These are phyloP conservation scores for Gopherus evgoodei DNA, from an alignment of 2,113 vertebrate species.

Conservation along the genomic window DNA sequence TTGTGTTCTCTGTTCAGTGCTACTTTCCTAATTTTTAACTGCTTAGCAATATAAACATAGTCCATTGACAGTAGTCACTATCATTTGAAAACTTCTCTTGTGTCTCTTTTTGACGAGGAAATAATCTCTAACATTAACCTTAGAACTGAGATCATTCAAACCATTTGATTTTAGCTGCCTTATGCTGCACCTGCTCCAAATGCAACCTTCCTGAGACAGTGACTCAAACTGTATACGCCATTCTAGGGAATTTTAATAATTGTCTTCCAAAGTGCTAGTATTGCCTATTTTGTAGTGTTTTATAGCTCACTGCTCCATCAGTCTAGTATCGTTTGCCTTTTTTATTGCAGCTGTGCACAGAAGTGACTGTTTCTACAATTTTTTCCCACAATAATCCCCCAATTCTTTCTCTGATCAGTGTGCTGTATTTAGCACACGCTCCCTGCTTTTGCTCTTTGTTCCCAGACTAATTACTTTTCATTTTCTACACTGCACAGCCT, in stretches of 20 bases:
- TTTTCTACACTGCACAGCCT: slow-evolving; percentile 53
- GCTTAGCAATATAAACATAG: neutral
- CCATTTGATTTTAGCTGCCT: slow-evolving; percentile 39
- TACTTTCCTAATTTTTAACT: slow-evolving; percentile 35
- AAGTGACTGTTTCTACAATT: slow-evolving; percentile 39
- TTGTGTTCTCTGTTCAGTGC: neutral
- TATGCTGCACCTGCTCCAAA: slow-evolving; percentile 50
- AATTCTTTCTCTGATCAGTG: neutral
- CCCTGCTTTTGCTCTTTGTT: slow-evolving; percentile 59
- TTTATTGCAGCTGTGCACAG: slow-evolving; percentile 70
- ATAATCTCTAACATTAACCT: slow-evolving; percentile 30
- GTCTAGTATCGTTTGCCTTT: slow-evolving; percentile 64
- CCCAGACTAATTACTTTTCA: slow-evolving; percentile 58
- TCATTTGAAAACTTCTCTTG: slow-evolving; percentile 36
- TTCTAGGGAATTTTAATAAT: slow-evolving; percentile 50
- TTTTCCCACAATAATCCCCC: slow-evolving; percentile 39
- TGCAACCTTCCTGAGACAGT: slow-evolving; percentile 56
- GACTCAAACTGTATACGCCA: slow-evolving; percentile 32
- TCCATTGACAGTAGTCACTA: neutral
- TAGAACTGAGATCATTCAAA: neutral
- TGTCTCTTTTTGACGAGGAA: slow-evolving; percentile 26
- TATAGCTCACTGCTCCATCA: slow-evolving; percentile 22
- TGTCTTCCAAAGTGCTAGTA: slow-evolving; percentile 38
- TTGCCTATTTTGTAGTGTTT: slow-evolving; percentile 31
- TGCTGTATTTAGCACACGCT: slow-evolving; percentile 16